Percentiles rank a stretch among this genome's conserved stretches.
Conservation (phyloP, 2,113 vertebrate genomes). For the Myodes glareolus region DNA sequence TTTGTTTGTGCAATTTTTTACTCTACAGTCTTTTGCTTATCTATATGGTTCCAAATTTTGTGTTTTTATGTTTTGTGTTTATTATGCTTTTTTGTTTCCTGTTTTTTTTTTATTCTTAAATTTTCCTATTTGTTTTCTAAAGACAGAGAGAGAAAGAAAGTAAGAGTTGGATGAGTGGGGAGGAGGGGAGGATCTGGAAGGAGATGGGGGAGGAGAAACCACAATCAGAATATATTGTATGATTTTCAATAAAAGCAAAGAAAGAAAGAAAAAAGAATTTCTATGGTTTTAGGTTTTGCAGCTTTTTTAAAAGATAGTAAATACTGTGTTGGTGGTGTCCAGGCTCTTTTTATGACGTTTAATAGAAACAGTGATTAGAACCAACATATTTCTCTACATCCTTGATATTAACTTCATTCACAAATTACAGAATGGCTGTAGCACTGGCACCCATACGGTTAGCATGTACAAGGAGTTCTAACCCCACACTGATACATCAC, state of each 20-base stretch:
- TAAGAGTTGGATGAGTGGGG: neutral
- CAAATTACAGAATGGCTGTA: neutral
- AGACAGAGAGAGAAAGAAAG: neutral
- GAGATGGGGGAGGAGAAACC: neutral
- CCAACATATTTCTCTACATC: neutral
- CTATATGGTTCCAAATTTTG: neutral
- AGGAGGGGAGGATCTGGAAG: neutral
- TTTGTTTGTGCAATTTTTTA: neutral
- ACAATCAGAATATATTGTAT: neutral
- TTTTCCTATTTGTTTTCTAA: neutral
- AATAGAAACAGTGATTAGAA: neutral
- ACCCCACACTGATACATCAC: neutral
- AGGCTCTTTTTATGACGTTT: neutral
- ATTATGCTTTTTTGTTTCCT: neutral
- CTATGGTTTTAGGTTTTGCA: neutral
- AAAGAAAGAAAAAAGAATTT: neutral
- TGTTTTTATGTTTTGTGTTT: neutral
- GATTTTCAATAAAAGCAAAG: neutral
- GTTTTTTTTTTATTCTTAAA: neutral
- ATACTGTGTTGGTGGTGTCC: neutral
- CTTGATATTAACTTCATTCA: neutral
- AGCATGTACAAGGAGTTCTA: neutral
- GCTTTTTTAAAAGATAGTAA: neutral
- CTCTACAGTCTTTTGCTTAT: neutral
- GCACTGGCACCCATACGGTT: neutral